Evolutionary conservation across 2,113 vertebrate genomes (phyloP).

Genomic region (Dunckerocampus dactyliophorus): DNA sequence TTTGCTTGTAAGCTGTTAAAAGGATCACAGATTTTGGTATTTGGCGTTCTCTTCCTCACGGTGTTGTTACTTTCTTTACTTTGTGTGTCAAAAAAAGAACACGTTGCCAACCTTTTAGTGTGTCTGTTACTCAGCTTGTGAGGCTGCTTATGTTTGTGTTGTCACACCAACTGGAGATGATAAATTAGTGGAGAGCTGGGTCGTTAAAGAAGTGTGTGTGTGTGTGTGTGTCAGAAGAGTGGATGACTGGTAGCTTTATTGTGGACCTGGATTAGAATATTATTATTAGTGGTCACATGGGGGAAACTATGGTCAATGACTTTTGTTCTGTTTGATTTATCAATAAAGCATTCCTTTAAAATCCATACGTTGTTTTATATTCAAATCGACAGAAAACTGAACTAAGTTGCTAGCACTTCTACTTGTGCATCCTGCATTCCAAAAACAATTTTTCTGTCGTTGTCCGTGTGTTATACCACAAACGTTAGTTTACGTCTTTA

Average conservation of each 20-base stretch:
- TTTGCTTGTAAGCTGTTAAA: background rate
- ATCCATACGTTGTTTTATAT: background rate
- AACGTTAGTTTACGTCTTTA: too few relatives aligned
- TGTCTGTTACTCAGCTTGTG: background rate
- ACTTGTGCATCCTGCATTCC: too few relatives aligned
- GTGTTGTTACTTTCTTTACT: background rate
- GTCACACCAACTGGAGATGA: background rate
- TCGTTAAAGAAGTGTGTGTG: slow-evolving; percentile 22
- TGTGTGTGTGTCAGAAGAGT: slow-evolving; percentile 15
- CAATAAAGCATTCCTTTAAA: slow-evolving; percentile 79
- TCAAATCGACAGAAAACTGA: background rate
- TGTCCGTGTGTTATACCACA: too few relatives aligned
- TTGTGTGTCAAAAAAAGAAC: too few relatives aligned
- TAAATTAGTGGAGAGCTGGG: background rate
- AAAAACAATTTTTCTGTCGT: too few relatives aligned
- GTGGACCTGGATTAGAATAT: slow-evolving; percentile 29
- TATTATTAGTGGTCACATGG: slow-evolving; percentile 41
- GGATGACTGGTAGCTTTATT: slow-evolving; percentile 35
- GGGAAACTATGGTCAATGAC: slow-evolving; percentile 36
- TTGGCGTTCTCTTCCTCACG: background rate
- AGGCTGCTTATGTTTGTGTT: background rate
- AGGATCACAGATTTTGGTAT: background rate
- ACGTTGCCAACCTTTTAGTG: background rate
- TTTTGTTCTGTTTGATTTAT: slow-evolving; percentile 66
- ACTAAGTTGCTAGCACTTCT: too few relatives aligned